phyloP scores from a whole-genome alignment of 2,113 vertebrate species.

The Myiagra hebetior region DNA sequence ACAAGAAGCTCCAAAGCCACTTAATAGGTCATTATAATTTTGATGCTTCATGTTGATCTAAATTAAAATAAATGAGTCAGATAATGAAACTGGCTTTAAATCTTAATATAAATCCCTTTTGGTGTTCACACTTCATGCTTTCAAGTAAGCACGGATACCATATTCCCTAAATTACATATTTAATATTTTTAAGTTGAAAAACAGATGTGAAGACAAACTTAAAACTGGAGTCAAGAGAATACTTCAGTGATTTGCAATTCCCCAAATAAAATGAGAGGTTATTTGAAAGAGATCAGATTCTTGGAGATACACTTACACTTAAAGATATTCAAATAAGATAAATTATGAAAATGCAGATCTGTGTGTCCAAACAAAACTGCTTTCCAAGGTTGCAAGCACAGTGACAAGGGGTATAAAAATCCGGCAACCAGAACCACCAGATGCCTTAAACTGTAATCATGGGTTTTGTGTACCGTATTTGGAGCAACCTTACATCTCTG shows the following conservation, averaged over 20 bases:
- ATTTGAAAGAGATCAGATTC: background rate
- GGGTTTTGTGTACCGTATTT: background rate
- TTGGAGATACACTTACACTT: background rate
- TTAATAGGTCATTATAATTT: background rate
- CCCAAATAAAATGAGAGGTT: background rate
- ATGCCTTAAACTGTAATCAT: slow-evolving; percentile 5
- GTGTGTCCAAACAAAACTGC: background rate
- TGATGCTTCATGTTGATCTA: background rate
- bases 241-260: background rate
- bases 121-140: background rate
- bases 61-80: background rate
- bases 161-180: background rate
- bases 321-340: background rate
- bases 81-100: background rate
- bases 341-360: background rate
- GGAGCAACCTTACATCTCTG: background rate
- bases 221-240: background rate
- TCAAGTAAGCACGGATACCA: background rate
- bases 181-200: slow-evolving; percentile 1
- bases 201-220: background rate
- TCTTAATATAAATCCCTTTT: background rate
- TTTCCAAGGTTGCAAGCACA: background rate
- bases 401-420: background rate
- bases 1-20: background rate
- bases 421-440: slow-evolving; percentile 31